These are phyloP conservation scores for Tetragonula carbonaria DNA, from an alignment of 2,888 invertebrate species.

Conservation along the genomic window DNA sequence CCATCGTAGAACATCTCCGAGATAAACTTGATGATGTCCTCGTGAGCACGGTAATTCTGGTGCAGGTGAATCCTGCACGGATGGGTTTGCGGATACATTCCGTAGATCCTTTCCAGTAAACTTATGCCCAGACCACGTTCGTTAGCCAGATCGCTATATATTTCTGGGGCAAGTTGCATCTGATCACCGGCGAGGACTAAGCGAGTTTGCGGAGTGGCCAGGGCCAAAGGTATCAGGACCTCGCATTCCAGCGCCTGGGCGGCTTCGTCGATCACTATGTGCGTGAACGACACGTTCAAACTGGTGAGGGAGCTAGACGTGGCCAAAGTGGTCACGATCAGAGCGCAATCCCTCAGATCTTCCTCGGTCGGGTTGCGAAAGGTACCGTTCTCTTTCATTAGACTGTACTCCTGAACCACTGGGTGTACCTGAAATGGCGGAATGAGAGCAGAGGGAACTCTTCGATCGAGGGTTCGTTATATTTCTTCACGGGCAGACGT, in stretches of 20 bases:
- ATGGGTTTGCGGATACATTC: constrained; percentile 89
- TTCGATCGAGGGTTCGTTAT: background rate
- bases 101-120: constrained; percentile 91
- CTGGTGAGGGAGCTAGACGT: constrained; percentile 91
- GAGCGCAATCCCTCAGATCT: constrained; percentile 88
- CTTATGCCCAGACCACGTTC: constrained; percentile 90
- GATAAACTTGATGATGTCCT: constrained; percentile 92
- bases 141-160: constrained; percentile 90
- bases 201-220: constrained; percentile 89
- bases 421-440: constrained; percentile 74
- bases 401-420: constrained; percentile 87
- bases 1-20: constrained; percentile 93
- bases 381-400: constrained; percentile 86
- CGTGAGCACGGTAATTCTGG: constrained; percentile 93
- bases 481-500: constrained; percentile 80
- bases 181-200: constrained; percentile 94
- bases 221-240: constrained; percentile 91
- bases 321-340: constrained; percentile 92
- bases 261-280: constrained; percentile 94
- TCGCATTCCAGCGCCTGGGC: constrained; percentile 95
- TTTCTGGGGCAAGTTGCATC: constrained; percentile 93
- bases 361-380: constrained; percentile 90
- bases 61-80: constrained; percentile 92
- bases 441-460: constrained; percentile 15
- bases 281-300: constrained; percentile 89